Conservation (phyloP, 2,888 invertebrate species). For the Tinea pellionella region DNA sequence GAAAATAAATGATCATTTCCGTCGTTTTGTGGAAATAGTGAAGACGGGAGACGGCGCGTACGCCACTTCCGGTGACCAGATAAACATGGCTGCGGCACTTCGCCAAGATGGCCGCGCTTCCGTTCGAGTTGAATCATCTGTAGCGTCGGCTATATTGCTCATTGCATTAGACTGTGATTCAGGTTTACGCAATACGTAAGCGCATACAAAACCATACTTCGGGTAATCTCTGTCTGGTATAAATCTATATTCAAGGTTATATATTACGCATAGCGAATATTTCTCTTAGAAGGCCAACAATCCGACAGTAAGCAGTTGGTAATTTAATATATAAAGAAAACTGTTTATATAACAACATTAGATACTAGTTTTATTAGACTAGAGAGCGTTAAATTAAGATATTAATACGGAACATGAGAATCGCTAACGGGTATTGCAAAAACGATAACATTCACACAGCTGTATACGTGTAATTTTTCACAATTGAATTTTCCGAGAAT, state of each 20-base stretch:
- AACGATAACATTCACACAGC: neutral
- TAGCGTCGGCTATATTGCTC: conserved; percentile 53
- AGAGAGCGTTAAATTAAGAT: neutral
- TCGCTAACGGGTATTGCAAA: neutral
- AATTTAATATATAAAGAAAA: neutral
- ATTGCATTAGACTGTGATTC: conserved; percentile 63
- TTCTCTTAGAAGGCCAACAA: conserved; percentile 5
- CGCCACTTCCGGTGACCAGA: conserved; percentile 63
- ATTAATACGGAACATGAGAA: neutral
- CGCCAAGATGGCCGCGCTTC: conserved; percentile 66
- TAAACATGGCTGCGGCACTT: conserved; percentile 53
- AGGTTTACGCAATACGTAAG: conserved; percentile 52
- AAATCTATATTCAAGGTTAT: conserved; percentile 18
- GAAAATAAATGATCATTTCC: conserved; percentile 48
- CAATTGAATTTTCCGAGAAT: neutral
- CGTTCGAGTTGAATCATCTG: conserved; percentile 64
- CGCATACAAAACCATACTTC: conserved; percentile 26
- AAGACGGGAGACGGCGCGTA: conserved; percentile 26
- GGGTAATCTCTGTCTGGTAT: conserved; percentile 41
- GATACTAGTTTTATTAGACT: neutral
- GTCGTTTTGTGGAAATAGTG: conserved; percentile 56
- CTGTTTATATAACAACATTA: neutral
- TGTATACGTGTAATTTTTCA: neutral
- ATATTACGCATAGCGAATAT: neutral
- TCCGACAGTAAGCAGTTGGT: conserved; percentile 9